A percentile compares a stretch with the other conserved stretches of the same genome.
Evolutionary conservation across 2,797 vertebrate genomes (phyloP).

Genomic region (Semaprochilodus insignis): DNA sequence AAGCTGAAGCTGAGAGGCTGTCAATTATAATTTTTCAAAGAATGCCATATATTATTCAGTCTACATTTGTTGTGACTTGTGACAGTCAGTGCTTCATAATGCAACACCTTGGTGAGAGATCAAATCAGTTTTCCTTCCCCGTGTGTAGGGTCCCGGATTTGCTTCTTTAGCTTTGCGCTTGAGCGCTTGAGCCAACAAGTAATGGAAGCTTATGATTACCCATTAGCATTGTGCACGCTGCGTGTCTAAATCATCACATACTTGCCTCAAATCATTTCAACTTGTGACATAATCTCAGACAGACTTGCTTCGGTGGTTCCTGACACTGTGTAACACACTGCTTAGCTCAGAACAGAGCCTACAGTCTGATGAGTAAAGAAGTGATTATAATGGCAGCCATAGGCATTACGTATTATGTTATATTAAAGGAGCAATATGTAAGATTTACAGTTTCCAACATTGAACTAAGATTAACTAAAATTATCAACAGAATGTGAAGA

Average conservation of each 20-base stretch:
- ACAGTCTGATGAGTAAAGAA: too few relatives aligned
- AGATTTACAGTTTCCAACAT: too few relatives aligned
- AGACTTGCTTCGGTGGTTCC: background rate
- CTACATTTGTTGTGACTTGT: background rate
- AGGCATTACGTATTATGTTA: too few relatives aligned
- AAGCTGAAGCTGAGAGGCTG: background rate
- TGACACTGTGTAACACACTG: background rate
- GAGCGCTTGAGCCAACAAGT: background rate
- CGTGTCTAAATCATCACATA: background rate
- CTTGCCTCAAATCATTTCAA: background rate
- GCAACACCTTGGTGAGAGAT: background rate
- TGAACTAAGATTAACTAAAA: too few relatives aligned
- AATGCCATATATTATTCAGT: background rate
- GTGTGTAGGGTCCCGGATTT: background rate
- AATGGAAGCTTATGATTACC: background rate
- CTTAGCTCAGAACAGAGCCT: too few relatives aligned
- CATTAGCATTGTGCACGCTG: background rate
- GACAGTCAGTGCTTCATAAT: background rate
- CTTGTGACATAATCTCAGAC: background rate
- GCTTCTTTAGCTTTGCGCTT: background rate
- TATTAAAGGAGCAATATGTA: too few relatives aligned
- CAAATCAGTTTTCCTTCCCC: background rate
- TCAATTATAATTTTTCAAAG: background rate
- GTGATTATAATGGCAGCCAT: too few relatives aligned
- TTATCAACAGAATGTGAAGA: too few relatives aligned